phyloP scores from a whole-genome alignment of 2,113 vertebrate species.

The Tetraodon nigroviridis region DNA sequence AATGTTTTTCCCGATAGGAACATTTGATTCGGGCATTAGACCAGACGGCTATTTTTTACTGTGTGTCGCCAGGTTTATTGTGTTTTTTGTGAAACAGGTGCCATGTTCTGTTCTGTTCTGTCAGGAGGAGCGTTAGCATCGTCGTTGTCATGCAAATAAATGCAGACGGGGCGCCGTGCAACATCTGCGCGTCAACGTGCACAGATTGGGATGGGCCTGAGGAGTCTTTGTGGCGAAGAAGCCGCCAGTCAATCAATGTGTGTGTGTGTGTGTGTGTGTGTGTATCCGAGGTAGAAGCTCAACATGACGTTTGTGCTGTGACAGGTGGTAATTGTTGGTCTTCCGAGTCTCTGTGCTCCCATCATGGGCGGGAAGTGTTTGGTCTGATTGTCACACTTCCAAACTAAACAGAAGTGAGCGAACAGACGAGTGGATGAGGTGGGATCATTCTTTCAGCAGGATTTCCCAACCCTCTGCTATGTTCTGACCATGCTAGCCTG shows the following conservation, averaged over 20 bases:
- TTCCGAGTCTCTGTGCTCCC: conserved; percentile 10
- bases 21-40: too few relatives aligned
- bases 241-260: conserved; percentile 25
- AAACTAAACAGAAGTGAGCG: background rate
- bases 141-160: conserved; percentile 44
- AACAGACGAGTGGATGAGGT: background rate
- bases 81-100: conserved; percentile 16
- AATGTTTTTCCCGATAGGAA: too few relatives aligned
- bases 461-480: too few relatives aligned
- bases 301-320: conserved; percentile 23
- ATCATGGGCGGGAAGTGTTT: background rate
- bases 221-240: too few relatives aligned
- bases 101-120: conserved; percentile 10
- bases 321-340: conserved; percentile 61
- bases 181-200: conserved; percentile 41
- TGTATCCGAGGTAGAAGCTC: conserved; percentile 19
- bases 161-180: conserved; percentile 12
- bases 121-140: conserved; percentile 19
- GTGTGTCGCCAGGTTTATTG: conserved; percentile 13
- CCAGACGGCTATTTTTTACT: conserved; percentile 9
- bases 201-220: conserved; percentile 32
- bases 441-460: too few relatives aligned
- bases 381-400: conserved; percentile 1
- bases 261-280: background rate
- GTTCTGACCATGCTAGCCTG: too few relatives aligned